These are phyloP conservation scores for Tetragonisca angustula DNA, from an alignment of 2,888 invertebrate species.

Conservation along the genomic window DNA sequence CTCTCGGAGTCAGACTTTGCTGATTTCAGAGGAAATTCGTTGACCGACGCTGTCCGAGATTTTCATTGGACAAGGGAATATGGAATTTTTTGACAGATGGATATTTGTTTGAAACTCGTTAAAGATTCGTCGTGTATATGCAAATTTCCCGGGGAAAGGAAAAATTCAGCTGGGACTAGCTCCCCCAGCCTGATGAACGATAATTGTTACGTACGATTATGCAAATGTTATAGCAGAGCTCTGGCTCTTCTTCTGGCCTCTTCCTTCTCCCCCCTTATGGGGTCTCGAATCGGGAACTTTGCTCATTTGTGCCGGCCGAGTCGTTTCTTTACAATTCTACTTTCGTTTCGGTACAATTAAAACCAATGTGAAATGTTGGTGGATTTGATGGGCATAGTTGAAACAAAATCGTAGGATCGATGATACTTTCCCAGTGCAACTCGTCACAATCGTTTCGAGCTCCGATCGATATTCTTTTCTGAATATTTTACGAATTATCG, in stretches of 20 bases:
- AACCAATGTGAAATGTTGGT: too few species aligned
- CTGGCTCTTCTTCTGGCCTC: not conserved
- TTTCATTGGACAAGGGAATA: not conserved
- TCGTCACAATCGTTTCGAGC: not conserved
- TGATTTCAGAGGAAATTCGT: slow-evolving; percentile 1
- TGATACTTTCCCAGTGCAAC: not conserved
- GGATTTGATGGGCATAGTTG: not conserved
- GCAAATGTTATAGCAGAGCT: slow-evolving; percentile 5
- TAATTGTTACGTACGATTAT: slow-evolving; percentile 35
- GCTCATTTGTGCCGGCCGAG: not conserved
- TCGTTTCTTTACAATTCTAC: not conserved
- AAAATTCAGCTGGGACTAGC: slow-evolving; percentile 5
- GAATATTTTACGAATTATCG: not conserved
- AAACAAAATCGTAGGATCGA: too few species aligned
- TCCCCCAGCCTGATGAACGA: not conserved
- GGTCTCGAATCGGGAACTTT: not conserved
- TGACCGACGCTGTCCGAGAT: not conserved
- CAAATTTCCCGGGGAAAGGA: slow-evolving; percentile 1
- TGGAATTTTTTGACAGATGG: slow-evolving; percentile 1
- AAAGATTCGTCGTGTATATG: slow-evolving; percentile 3
- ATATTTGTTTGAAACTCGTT: slow-evolving; percentile 5
- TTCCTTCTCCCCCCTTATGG: not conserved
- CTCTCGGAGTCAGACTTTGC: not conserved
- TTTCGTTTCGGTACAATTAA: not conserved
- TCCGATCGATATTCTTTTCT: not conserved